phyloP scores from a whole-genome alignment of 2,797 vertebrate species.

The Allochrocebus solatus region DNA sequence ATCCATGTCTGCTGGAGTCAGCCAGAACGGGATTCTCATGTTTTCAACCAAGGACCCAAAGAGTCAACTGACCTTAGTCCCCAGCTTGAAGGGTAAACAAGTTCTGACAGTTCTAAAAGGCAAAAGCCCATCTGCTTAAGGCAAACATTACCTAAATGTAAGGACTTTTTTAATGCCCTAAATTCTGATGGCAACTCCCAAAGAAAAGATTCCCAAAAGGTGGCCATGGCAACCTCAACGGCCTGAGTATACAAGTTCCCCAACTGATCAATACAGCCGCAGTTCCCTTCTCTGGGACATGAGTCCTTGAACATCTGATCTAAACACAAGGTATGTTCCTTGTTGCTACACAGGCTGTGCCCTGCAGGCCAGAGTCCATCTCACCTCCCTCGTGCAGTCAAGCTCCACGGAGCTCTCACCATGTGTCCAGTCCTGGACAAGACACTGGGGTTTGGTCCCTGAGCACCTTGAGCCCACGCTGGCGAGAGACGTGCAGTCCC shows the following conservation, averaged over 20 bases:
- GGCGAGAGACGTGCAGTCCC: no score
- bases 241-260: accelerated
- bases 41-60: not conserved
- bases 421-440: accelerated
- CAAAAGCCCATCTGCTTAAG: not conserved
- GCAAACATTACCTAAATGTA: not conserved
- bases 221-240: accelerated
- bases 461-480: not conserved
- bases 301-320: accelerated
- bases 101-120: not conserved
- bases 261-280: accelerated
- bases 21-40: not conserved
- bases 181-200: not conserved
- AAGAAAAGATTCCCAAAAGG: not conserved
- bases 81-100: not conserved
- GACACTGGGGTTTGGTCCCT: not conserved
- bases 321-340: accelerated
- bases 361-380: not conserved
- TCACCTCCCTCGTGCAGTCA: accelerated
- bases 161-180: not conserved
- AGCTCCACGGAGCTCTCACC: accelerated
- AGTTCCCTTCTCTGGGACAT: not conserved
- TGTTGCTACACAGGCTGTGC: accelerated
- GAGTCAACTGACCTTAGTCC: no score
- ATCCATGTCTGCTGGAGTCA: not conserved